These are phyloP conservation scores for Flexamia atlantica DNA, from an alignment of 2,888 invertebrate genomes.

Conservation along the genomic window DNA sequence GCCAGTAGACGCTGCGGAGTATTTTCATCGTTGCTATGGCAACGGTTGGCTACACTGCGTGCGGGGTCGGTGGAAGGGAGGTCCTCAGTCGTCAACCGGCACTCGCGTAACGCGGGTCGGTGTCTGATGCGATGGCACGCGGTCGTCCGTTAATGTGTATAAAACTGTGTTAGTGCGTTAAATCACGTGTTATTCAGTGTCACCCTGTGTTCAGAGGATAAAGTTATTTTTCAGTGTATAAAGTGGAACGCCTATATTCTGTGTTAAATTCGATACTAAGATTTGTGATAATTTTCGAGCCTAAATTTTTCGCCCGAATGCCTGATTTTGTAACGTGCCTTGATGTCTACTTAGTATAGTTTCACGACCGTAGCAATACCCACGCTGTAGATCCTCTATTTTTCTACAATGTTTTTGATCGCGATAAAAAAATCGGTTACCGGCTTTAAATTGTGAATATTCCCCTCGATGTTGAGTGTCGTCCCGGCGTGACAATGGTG, in stretches of 20 bases:
- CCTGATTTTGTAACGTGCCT: slow-evolving; percentile 53
- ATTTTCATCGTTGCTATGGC: slow-evolving; percentile 50
- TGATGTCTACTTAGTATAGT: slow-evolving; percentile 24
- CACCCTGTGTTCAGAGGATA: slow-evolving; percentile 12
- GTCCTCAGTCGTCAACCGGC: slow-evolving; percentile 46
- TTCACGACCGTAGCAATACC: slow-evolving; percentile 13
- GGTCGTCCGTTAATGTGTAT: not conserved
- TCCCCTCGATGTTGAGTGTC: slow-evolving; percentile 16
- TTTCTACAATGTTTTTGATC: slow-evolving; percentile 38
- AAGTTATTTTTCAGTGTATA: slow-evolving; percentile 31
- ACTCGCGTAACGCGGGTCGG: slow-evolving; percentile 36
- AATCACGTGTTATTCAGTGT: not conserved
- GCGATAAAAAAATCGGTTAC: slow-evolving; percentile 34
- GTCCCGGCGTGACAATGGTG: slow-evolving; percentile 66
- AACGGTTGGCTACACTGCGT: slow-evolving; percentile 29
- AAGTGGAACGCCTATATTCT: not conserved
- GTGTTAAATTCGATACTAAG: not conserved
- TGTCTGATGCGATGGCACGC: not conserved
- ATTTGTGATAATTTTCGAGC: slow-evolving; percentile 62
- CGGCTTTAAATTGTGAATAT: slow-evolving; percentile 51
- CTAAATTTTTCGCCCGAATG: slow-evolving; percentile 49
- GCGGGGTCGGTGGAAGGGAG: slow-evolving; percentile 35
- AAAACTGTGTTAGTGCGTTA: not conserved
- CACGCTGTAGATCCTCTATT: not conserved
- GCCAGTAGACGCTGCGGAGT: not conserved